Evolutionary conservation across 2,888 invertebrate species (phyloP), one percentile per base, ranked within the genome.

Genomic region (Mimachlamys varia): DNA sequence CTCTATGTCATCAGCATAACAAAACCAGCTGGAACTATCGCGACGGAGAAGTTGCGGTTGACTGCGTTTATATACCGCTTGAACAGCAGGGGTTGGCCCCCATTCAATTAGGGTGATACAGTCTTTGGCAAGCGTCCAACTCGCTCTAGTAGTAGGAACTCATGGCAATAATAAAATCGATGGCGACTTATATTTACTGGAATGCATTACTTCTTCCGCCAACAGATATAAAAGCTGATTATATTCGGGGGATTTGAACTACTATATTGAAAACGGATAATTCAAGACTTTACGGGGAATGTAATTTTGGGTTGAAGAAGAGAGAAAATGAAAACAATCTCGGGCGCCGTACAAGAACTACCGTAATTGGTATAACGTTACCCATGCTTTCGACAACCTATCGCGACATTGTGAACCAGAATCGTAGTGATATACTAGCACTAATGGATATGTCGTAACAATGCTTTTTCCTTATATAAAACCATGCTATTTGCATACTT

Each of bases 201-300:
- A 76, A 27, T 76, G 10, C 12, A 76, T 76, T 76, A 76, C 76
- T 76, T 76, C 76, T 15, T 76, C 76, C 27, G 76, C 17, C 33
- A 33, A 27, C 76, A 76, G n/a, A 62, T 62, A 62, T 62, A 62
- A 76, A 76, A 76, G 76, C 76, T 76, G 76, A 76, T 76, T 76
- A 76, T 76, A 76, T 76, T 76, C 33, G 76, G 27, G 1, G 58
- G 76, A 76, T 76, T 33, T 76, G 76, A 76, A 76, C 27, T 76
- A 76, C 76, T 76, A 27, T 12, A 33, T 76, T 76, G 76, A 76
- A 76, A 27, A 76, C 4, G 27, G 76, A 27, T 27, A 15, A 76
- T 76, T 76, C 76, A 76, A 76, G 33, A 76, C 76, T 33, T 76
- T 33, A 22, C 22, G 22, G 0, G 76, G 33, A 76, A 76, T 10